Base-by-base conservation (phyloP, 2,797 vertebrate genomes). In the Danio tinwini region DNA sequence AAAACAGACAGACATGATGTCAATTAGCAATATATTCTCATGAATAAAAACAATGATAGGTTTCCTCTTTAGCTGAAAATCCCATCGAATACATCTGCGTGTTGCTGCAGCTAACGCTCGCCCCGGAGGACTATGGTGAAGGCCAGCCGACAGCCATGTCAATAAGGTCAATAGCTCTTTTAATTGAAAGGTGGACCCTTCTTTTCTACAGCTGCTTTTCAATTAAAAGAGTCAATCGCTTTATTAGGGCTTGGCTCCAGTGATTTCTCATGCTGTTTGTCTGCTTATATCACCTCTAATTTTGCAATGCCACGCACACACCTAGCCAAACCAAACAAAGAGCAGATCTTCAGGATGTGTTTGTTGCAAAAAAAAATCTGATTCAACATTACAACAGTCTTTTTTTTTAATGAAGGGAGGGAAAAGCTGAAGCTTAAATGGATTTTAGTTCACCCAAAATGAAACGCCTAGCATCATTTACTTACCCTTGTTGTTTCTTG, bases 201-300 rank as follows among this genome's bases (percentile, higher is more conserved):
- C 17, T 55, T 44, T 72, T 44, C 53, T 42, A 44, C 5, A 42
- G 55, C 7, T 13, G 19, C 19, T 12, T 45, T 73, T 73, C 70
- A 73, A 73, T 73, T 73, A 73, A 73, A 73, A 59, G 55, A 59
- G 55, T 73, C 70, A 73, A 73, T 73, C 40, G 40, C 17, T 42
- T 45, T 37, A 45, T 73, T 73, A 58, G 40, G 55, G 19, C 53
- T 58, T 58, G 2, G 7, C 1, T 40, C 58, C 21, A 29, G 5
- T 59, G 55, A 73, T 73, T 73, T 73, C 70, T 73, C 55, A 10
- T 29, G 70, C 45, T 70, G 55, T 17, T 58, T 58, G 8, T 11
- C 55, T 17, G 16, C 50, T 21, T 44, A 58, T 45, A 47, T 47
- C 55, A 29, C 12, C 55, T 29, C 55, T 45, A 40, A 17, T 45